These are phyloP conservation scores for Chaunax sp. DNA, from an alignment of 2,797 vertebrate genomes.

Conservation along the genomic window DNA sequence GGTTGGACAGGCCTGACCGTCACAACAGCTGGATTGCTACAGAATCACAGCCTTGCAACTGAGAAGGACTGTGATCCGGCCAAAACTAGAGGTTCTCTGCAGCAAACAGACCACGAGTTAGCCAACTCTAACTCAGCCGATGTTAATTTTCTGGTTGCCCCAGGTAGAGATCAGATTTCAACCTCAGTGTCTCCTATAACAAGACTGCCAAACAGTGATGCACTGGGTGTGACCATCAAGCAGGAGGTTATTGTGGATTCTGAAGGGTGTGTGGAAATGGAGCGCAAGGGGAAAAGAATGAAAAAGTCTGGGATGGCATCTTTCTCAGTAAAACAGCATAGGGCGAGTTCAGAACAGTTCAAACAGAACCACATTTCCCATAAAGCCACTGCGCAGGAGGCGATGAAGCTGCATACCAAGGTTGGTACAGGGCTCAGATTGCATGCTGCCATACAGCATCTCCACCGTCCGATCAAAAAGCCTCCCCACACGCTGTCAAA, in stretches of 20 bases:
- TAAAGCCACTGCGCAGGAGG: constrained; percentile 58
- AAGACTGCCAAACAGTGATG: constrained; percentile 39
- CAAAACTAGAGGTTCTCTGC: constrained; percentile 26
- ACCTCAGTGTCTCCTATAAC: constrained; percentile 34
- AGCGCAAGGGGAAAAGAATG: constrained; percentile 45
- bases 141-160: constrained; percentile 15
- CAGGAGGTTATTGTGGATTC: constrained; percentile 75
- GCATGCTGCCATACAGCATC: constrained; percentile 64
- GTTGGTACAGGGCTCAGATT: constrained; percentile 46
- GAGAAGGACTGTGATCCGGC: constrained; percentile 46
- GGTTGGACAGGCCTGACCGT: constrained; percentile 38
- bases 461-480: constrained; percentile 67
- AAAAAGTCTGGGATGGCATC: constrained; percentile 34
- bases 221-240: constrained; percentile 70
- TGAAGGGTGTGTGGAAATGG: constrained; percentile 59
- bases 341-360: constrained; percentile 32
- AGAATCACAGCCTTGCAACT: constrained; percentile 36
- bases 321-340: constrained; percentile 52
- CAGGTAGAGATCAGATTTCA: constrained; percentile 43
- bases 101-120: constrained; percentile 22
- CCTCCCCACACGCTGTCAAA: constrained; percentile 29
- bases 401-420: constrained; percentile 63
- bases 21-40: constrained; percentile 33
- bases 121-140: constrained; percentile 32
- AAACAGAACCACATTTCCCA: constrained; percentile 58